Evolutionary conservation across 2,797 vertebrate genomes (phyloP).

Genomic region (Tragelaphus oryx): DNA sequence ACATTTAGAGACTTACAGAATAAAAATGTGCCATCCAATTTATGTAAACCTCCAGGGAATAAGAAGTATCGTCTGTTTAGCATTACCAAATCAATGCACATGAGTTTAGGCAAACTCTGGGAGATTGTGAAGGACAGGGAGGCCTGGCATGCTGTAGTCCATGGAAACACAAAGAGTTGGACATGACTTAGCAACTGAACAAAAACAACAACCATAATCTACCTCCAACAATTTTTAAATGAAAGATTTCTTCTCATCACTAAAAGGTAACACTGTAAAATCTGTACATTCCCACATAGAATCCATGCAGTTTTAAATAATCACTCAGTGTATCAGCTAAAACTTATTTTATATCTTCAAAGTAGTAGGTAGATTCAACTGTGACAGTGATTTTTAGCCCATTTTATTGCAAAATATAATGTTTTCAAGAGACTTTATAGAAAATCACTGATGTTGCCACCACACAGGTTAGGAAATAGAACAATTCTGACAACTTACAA

Average conservation of each 20-base stretch:
- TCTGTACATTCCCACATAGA: neutral
- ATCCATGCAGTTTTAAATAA: neutral
- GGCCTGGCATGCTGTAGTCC: neutral
- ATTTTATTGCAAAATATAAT: neutral
- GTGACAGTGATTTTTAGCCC: neutral
- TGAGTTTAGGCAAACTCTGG: neutral
- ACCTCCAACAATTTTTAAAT: constrained; percentile 20
- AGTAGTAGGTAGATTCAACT: neutral
- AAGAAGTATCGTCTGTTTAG: neutral
- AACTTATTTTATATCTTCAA: neutral
- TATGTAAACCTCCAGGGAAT: constrained; percentile 5
- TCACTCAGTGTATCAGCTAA: neutral
- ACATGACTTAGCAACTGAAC: neutral
- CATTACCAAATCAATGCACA: neutral
- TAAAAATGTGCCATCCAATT: neutral
- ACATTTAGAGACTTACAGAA: neutral
- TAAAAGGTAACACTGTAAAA: neutral
- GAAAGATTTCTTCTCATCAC: constrained; percentile 1
- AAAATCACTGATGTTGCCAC: neutral
- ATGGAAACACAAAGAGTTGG: neutral
- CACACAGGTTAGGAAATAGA: neutral
- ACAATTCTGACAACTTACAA: neutral
- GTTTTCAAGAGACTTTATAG: neutral
- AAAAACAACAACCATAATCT: neutral
- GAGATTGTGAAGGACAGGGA: neutral